A percentile compares a stretch with the other conserved stretches of the same genome.
Conservation (phyloP, 2,888 invertebrate species). For the Atethmia centrago region DNA sequence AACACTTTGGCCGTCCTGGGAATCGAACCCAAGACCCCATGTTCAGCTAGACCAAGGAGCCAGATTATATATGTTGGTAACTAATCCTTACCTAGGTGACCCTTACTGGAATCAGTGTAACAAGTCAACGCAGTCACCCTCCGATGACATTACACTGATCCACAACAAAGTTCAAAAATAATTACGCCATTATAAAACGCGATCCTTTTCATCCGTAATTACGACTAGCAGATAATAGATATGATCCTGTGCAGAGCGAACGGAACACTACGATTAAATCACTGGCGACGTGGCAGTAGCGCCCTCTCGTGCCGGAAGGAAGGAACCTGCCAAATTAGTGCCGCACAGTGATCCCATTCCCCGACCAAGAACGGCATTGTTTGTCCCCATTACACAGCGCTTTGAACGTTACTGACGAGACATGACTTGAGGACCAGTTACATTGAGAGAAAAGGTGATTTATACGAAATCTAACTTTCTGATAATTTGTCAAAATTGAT, state of each 20-base stretch:
- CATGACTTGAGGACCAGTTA: neutral
- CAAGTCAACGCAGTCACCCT: neutral
- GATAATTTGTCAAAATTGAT: no score
- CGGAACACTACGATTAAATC: conserved; percentile 75
- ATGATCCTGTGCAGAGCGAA: conserved; percentile 48
- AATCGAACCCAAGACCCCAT: no score
- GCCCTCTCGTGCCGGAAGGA: conserved; percentile 83
- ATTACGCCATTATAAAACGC: conserved; percentile 44
- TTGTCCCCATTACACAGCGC: conserved; percentile 83
- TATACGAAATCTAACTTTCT: neutral
- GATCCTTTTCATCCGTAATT: conserved; percentile 44
- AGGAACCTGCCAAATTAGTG: conserved; percentile 88
- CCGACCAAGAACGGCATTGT: conserved; percentile 82
- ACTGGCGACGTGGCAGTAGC: conserved; percentile 56
- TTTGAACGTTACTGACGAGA: conserved; percentile 73
- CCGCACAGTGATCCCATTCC: conserved; percentile 69
- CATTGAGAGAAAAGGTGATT: neutral
- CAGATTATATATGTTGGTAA: neutral
- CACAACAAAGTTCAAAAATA: conserved; percentile 28
- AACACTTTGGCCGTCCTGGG: no score
- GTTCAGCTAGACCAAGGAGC: no score
- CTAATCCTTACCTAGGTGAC: neutral
- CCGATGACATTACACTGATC: neutral
- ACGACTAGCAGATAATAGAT: conserved; percentile 49
- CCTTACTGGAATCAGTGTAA: neutral